Percentiles rank a stretch among this genome's conserved stretches.
phyloP scores from a whole-genome alignment of 35 echinoderm and acorn worm genomes.

The Holothuria glaberrima region DNA sequence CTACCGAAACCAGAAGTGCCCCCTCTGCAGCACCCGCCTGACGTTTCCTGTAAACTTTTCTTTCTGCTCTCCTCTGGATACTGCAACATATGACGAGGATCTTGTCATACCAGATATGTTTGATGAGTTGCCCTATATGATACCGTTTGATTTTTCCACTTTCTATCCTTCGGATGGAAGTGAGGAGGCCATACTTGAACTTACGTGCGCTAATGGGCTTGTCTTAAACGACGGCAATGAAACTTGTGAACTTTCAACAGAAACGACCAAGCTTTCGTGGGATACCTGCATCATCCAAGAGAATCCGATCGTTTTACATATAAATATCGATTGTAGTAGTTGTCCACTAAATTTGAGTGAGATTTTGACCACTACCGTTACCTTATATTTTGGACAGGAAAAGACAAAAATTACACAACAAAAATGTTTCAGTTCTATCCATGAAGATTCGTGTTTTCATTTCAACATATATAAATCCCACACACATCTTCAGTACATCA shows the following conservation, averaged over 20 bases:
- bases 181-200: not conserved
- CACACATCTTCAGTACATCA: no score
- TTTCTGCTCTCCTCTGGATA: not conserved
- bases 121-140: not conserved
- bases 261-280: not conserved
- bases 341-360: no score
- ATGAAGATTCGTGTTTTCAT: no score
- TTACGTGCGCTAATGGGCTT: not conserved
- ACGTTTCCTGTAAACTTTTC: not conserved
- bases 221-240: not conserved
- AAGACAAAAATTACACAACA: no score
- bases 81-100: not conserved
- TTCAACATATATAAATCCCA: no score
- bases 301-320: no score
- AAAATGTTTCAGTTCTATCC: no score
- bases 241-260: conserved; percentile 20
- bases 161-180: not conserved
- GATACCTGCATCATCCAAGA: no score
- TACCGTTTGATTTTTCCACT: conserved; percentile 26
- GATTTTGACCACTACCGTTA: no score
- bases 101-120: not conserved
- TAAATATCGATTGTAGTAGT: no score
- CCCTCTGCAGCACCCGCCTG: not conserved
- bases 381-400: no score
- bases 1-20: not conserved